These are phyloP conservation scores for Ceyx cyanopectus DNA, from an alignment of 2,113 vertebrate genomes.

Conservation along the genomic window DNA sequence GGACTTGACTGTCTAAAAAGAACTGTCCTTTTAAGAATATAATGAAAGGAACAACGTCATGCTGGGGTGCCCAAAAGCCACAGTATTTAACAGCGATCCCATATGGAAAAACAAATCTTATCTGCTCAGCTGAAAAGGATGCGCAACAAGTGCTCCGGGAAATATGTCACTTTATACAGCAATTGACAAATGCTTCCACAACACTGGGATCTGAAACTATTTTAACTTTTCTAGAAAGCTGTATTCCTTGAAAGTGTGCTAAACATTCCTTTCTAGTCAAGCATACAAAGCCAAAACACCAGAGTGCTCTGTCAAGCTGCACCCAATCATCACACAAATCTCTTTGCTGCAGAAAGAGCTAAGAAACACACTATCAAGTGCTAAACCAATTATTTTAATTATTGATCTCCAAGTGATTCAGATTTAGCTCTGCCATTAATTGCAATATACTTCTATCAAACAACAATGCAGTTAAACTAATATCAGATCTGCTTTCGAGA, in stretches of 20 bases:
- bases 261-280: conserved; percentile 20
- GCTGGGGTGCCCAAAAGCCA: background rate
- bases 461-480: background rate
- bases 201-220: background rate
- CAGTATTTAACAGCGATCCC: background rate
- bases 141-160: background rate
- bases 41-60: background rate
- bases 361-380: conserved; percentile 10
- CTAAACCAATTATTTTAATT: conserved; percentile 47
- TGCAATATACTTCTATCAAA: background rate
- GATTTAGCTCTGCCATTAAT: background rate
- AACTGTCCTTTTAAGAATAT: background rate
- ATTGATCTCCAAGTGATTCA: conserved; percentile 27
- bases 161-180: background rate
- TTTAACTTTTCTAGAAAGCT: conserved; percentile 41
- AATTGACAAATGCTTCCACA: background rate
- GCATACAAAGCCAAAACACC: background rate
- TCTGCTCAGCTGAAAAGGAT: background rate
- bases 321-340: background rate
- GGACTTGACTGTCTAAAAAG: background rate
- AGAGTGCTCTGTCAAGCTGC: background rate
- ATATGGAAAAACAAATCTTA: background rate
- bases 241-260: conserved; percentile 23
- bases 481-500: background rate
- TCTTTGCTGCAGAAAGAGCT: background rate